Evolutionary conservation across 2,113 vertebrate species (phyloP).

Genomic region (Tricholaema leucomelas): DNA sequence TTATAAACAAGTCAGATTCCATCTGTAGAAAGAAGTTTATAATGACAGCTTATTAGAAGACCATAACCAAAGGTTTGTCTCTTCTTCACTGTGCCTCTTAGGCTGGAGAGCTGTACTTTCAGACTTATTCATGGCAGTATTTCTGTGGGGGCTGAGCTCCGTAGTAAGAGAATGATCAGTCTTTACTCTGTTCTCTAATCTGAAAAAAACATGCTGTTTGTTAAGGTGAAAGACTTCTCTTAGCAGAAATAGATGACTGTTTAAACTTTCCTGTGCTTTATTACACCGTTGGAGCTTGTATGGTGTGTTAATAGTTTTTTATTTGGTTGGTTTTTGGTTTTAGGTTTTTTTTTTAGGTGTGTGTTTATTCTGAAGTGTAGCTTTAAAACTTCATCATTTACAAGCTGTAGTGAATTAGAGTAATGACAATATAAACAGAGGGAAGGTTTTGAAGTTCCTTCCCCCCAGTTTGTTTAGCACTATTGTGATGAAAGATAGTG

Average conservation of each 20-base stretch:
- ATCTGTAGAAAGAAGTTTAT: neutral
- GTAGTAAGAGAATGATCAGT: neutral
- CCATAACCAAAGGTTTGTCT: neutral
- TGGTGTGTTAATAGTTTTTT: accelerated
- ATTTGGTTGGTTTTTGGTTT: no score
- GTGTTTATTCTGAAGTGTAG: neutral
- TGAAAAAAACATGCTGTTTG: neutral
- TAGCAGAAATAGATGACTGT: neutral
- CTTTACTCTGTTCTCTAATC: neutral
- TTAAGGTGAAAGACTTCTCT: neutral
- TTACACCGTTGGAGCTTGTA: accelerated
- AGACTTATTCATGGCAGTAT: neutral
- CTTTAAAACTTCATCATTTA: neutral
- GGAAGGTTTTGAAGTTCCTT: neutral
- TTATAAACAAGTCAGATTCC: neutral
- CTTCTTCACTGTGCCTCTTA: neutral
- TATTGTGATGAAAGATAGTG: neutral
- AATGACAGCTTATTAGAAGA: neutral
- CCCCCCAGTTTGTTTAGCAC: neutral
- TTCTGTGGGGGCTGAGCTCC: neutral
- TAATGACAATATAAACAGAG: neutral
- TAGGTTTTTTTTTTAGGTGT: neutral
- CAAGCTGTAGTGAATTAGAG: neutral
- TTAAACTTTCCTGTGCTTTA: neutral
- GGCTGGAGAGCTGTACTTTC: conserved; percentile 2